These are phyloP conservation scores for Chrysocyon brachyurus DNA, from an alignment of 2,797 vertebrate genomes.

Conservation along the genomic window DNA sequence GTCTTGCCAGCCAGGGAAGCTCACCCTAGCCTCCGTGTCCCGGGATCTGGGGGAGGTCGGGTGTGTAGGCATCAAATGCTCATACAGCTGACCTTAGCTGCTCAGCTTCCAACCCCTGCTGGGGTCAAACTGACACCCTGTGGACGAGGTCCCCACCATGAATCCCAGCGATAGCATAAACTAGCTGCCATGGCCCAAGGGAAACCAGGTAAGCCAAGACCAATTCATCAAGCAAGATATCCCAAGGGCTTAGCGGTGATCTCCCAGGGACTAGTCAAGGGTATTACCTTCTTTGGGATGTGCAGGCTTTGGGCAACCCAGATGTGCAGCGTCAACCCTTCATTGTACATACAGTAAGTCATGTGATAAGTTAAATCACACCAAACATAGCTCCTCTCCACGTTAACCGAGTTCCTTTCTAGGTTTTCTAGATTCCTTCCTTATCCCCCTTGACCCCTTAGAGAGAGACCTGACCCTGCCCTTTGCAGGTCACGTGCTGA, in stretches of 20 bases:
- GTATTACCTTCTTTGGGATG: background rate
- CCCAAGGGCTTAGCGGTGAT: background rate
- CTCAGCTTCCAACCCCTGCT: background rate
- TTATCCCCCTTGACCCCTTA: background rate
- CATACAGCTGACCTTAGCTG: background rate
- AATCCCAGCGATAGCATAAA: background rate
- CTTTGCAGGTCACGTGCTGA: background rate
- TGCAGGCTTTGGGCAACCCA: background rate
- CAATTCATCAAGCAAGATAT: background rate
- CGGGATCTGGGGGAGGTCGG: background rate
- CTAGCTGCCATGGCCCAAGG: background rate
- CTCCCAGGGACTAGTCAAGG: background rate
- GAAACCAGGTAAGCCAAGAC: background rate
- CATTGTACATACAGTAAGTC: no score
- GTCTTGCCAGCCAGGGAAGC: no score
- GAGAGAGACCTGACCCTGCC: background rate
- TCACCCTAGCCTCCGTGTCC: background rate
- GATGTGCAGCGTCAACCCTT: background rate
- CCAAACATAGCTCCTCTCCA: background rate
- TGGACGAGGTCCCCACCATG: background rate
- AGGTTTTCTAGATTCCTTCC: background rate
- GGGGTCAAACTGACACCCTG: background rate
- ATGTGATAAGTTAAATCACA: background rate
- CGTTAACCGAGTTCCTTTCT: background rate
- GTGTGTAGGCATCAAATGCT: background rate